These are phyloP conservation scores for Zosterops hypoxanthus DNA, from an alignment of 2,113 vertebrate species.

Conservation along the genomic window DNA sequence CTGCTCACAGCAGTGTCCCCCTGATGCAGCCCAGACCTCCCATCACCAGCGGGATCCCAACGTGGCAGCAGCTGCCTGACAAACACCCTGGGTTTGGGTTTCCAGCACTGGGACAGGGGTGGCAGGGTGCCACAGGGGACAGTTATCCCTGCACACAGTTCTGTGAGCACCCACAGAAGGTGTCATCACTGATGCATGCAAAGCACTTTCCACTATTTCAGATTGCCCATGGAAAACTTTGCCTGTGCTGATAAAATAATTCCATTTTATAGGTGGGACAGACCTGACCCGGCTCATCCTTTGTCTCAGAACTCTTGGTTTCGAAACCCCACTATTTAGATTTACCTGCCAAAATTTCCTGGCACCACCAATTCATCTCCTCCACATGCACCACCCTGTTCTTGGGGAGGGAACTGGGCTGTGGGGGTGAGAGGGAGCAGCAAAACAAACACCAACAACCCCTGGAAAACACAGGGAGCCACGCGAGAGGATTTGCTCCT, in stretches of 20 bases:
- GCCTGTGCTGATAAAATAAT: no score
- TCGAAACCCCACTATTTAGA: no score
- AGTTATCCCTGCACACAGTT: neutral
- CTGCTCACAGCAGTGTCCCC: rapidly evolving
- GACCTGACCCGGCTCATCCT: no score
- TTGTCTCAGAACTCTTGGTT: no score
- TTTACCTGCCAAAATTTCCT: neutral
- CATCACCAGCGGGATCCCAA: rapidly evolving
- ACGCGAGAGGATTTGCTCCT: neutral
- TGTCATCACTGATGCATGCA: neutral
- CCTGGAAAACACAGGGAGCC: neutral
- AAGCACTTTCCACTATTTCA: neutral
- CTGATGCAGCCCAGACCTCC: neutral
- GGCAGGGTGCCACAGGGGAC: neutral
- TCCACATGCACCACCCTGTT: rapidly evolving
- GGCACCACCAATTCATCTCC: neutral
- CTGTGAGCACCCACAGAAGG: neutral
- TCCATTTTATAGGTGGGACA: no score
- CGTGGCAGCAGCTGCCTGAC: rapidly evolving
- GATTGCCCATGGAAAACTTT: no score
- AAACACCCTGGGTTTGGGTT: rapidly evolving
- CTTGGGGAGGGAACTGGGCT: neutral
- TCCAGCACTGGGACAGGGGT: neutral
- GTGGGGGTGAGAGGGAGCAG: neutral
- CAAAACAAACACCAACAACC: neutral